Evolutionary conservation across 2,113 vertebrate species (phyloP).

Genomic region (Apteryx mantelli): DNA sequence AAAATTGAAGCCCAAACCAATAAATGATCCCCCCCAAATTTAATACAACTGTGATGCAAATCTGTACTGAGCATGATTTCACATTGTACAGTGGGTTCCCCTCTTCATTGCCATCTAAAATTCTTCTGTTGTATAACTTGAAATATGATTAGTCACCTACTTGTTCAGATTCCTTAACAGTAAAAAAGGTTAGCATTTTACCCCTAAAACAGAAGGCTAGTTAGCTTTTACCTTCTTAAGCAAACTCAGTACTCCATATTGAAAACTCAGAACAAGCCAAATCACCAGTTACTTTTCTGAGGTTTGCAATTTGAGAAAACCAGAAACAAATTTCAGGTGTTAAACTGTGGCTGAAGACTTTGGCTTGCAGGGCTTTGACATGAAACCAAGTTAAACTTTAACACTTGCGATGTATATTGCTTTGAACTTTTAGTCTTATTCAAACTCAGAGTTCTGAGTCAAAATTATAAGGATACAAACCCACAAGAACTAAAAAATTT

Average conservation of each 20-base stretch:
- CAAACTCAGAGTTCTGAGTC: background rate
- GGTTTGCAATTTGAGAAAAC: background rate
- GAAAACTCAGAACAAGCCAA: background rate
- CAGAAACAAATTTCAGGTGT: background rate
- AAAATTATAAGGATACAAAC: background rate
- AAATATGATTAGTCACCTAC: background rate
- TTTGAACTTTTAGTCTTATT: background rate
- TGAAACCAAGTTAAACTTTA: background rate
- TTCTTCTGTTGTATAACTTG: background rate
- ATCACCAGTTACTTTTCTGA: background rate
- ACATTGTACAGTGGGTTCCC: background rate
- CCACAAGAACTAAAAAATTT: background rate
- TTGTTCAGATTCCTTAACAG: background rate
- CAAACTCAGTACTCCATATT: background rate
- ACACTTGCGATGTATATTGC: background rate
- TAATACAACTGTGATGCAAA: background rate
- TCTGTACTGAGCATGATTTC: background rate
- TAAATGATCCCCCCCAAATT: background rate
- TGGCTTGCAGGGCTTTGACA: background rate
- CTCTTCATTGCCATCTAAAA: background rate
- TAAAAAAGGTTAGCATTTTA: background rate
- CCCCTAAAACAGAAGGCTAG: background rate
- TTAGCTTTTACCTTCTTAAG: background rate
- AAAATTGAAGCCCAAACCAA: background rate
- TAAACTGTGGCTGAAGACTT: background rate